A percentile compares a stretch with the other conserved stretches of the same genome.
Evolutionary conservation across 2,797 vertebrate species (phyloP).

Genomic region (Momotus momota): DNA sequence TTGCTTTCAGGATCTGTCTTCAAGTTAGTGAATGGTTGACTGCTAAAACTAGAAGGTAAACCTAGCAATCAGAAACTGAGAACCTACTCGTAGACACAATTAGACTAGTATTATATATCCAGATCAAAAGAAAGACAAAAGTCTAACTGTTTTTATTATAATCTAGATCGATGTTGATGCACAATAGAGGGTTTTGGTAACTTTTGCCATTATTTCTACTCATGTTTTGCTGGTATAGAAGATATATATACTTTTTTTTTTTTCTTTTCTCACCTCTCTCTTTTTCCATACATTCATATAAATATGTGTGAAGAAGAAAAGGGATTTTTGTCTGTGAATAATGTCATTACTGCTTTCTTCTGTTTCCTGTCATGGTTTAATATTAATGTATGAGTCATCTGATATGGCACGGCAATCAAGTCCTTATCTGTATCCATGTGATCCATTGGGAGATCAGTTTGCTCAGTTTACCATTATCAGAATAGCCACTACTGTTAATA

Average conservation of each 20-base stretch:
- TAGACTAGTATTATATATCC: background rate
- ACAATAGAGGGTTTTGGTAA: background rate
- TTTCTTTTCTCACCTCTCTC: background rate
- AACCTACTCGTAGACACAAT: background rate
- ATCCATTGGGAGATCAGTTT: background rate
- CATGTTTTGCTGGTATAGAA: background rate
- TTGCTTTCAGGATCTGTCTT: background rate
- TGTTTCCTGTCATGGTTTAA: background rate
- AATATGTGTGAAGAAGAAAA: background rate
- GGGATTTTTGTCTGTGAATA: background rate
- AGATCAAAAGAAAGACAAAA: background rate
- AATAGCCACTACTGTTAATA: background rate
- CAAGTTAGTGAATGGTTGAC: background rate
- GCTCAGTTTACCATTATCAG: background rate
- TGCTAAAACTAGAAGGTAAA: background rate
- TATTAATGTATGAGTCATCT: background rate
- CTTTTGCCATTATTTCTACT: background rate
- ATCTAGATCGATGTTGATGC: background rate
- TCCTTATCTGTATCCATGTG: slow-evolving; percentile 1
- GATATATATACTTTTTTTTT: background rate
- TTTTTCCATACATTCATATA: background rate
- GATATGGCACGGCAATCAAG: background rate
- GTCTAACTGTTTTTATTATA: background rate
- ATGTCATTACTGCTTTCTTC: background rate
- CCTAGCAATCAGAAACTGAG: background rate